A percentile compares a stretch with the other conserved stretches of the same genome.
Evolutionary conservation across 2,797 vertebrate genomes (phyloP).

Genomic region (Lutra lutra): DNA sequence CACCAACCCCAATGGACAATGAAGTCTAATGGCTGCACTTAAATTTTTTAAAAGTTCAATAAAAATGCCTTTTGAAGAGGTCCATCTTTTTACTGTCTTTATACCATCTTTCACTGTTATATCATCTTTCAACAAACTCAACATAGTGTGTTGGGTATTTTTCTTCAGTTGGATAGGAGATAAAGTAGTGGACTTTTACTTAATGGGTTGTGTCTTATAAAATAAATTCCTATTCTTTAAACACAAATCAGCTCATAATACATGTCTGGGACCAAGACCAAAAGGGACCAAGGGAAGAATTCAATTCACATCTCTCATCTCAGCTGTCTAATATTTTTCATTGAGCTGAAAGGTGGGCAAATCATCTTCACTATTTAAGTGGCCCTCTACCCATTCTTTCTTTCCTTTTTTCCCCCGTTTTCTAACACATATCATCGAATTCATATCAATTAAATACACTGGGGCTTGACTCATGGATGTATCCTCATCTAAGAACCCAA

Average conservation of each 20-base stretch:
- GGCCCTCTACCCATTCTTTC: background rate
- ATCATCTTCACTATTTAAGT: background rate
- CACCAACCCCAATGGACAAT: background rate
- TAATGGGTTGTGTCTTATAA: background rate
- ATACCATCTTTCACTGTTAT: background rate
- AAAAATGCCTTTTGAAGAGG: constrained; percentile 44
- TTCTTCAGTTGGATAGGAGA: constrained; percentile 26
- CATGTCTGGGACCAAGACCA: background rate
- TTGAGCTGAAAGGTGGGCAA: background rate
- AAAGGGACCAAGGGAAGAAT: background rate
- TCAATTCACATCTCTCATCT: background rate
- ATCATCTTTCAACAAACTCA: constrained; percentile 6
- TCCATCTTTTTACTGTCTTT: background rate
- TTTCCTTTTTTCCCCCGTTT: background rate
- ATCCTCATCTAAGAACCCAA: background rate
- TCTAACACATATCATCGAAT: background rate
- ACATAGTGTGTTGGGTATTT: background rate
- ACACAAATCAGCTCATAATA: background rate
- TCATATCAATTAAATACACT: background rate
- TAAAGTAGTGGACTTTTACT: background rate
- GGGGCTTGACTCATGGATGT: background rate
- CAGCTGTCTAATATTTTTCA: background rate
- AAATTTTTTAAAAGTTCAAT: background rate
- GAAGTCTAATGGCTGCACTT: background rate
- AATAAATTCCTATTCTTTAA: constrained; percentile 37